Evolutionary conservation across 2,888 invertebrate genomes (phyloP).

Genomic region (Corythucha ciliata): DNA sequence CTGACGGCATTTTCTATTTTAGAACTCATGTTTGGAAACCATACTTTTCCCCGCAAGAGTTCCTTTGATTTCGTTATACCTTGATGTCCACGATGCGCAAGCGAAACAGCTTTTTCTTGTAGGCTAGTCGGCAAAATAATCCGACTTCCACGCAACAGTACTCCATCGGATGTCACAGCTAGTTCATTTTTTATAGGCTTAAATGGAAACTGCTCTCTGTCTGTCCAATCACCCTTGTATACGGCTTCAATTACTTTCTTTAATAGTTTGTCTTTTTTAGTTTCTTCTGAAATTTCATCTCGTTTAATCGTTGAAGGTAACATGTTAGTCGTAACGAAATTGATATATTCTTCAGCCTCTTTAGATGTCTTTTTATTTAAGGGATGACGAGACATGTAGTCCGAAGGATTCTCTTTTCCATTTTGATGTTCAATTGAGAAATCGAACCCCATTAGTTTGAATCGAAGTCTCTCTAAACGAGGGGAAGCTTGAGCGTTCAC

Average conservation of each 20-base stretch:
- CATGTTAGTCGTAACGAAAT: background rate
- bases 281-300: background rate
- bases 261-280: background rate
- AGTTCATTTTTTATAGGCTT: conserved; percentile 3
- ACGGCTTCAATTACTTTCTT: background rate
- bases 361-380: background rate
- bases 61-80: conserved; percentile 9
- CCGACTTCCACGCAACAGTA: background rate
- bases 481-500: background rate
- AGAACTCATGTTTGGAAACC: conserved; percentile 8
- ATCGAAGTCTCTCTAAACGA: background rate
- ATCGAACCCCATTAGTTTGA: background rate
- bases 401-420: background rate
- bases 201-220: background rate
- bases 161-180: background rate
- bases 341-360: background rate
- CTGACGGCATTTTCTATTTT: background rate
- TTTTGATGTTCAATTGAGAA: background rate
- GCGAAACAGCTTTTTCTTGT: background rate
- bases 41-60: background rate
- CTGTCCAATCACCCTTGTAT: conserved; percentile 6
- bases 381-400: background rate
- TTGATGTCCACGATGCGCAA: conserved; percentile 10
- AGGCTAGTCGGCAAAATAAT: conserved; percentile 5
- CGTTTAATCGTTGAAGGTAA: background rate